Conservation (phyloP, 2,797 vertebrate genomes). For the Momotus momota region DNA sequence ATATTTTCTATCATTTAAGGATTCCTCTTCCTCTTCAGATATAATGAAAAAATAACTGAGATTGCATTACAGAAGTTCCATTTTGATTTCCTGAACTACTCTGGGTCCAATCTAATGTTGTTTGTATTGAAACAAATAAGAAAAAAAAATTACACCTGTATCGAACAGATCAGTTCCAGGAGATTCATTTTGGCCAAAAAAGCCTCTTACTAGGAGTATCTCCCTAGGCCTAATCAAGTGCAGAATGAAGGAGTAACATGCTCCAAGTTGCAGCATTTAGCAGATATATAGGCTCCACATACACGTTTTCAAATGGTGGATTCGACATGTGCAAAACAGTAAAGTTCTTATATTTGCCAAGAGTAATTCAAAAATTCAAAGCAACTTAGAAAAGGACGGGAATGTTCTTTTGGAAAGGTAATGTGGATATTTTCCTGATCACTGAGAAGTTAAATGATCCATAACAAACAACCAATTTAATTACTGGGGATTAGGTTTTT, state of each 20-base stretch:
- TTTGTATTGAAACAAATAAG: not conserved
- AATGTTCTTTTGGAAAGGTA: conserved; percentile 73
- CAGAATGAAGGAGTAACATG: not conserved
- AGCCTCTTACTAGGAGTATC: rapidly evolving
- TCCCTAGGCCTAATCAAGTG: not conserved
- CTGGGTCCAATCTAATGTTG: not conserved
- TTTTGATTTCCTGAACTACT: not conserved
- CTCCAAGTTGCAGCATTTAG: not conserved
- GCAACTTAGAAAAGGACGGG: conserved; percentile 70
- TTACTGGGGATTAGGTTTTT: not conserved
- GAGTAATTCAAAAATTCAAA: conserved; percentile 62
- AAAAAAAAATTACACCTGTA: not conserved
- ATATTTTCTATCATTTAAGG: not conserved
- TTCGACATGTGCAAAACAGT: conserved; percentile 86
- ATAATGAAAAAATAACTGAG: not conserved
- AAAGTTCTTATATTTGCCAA: conserved; percentile 65
- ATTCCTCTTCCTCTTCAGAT: not conserved
- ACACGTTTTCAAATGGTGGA: conserved; percentile 59
- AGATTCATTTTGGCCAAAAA: not conserved
- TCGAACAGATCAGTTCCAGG: not conserved
- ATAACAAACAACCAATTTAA: conserved; percentile 39
- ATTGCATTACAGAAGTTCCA: not conserved
- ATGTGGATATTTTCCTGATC: conserved; percentile 38
- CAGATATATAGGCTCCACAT: not conserved
- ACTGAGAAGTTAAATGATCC: conserved; percentile 64